phyloP scores from a whole-genome alignment of 1,140 invertebrate genomes.

The Drosophila tristis region DNA sequence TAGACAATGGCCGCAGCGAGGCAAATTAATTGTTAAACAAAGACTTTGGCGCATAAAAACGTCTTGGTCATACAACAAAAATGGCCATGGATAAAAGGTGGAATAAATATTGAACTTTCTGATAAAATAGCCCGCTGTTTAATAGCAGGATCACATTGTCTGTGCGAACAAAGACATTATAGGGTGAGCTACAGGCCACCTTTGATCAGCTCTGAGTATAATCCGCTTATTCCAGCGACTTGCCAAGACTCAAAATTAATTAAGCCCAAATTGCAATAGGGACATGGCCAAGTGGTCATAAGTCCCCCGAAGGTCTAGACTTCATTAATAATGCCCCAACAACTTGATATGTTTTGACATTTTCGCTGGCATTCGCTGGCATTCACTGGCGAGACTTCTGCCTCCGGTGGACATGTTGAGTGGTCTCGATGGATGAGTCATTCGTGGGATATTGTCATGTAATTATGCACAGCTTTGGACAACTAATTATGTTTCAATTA shows the following conservation, averaged over 20 bases:
- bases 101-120: neutral
- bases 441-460: neutral
- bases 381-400: neutral
- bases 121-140: too few relatives aligned
- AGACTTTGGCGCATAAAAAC: slow-evolving; percentile 41
- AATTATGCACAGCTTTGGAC: slow-evolving; percentile 9
- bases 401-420: slow-evolving; percentile 13
- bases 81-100: slow-evolving; percentile 12
- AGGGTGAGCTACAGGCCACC: too few relatives aligned
- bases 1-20: slow-evolving; percentile 52
- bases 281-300: neutral
- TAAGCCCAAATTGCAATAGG: slow-evolving; percentile 26
- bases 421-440: neutral
- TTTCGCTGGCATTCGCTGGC: slow-evolving; percentile 1
- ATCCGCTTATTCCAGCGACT: slow-evolving; percentile 22
- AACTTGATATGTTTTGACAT: slow-evolving; percentile 23
- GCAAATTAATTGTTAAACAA: slow-evolving; percentile 55
- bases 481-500: slow-evolving; percentile 50
- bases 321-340: slow-evolving; percentile 23
- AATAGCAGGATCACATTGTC: too few relatives aligned
- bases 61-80: too few relatives aligned
- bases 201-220: neutral
- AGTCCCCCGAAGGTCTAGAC: slow-evolving; percentile 6
- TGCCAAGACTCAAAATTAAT: slow-evolving; percentile 21
- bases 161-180: too few relatives aligned